These are phyloP conservation scores for Anthopleura sola DNA, from an alignment of 64 coral and sea anemone genomes.

Conservation along the genomic window DNA sequence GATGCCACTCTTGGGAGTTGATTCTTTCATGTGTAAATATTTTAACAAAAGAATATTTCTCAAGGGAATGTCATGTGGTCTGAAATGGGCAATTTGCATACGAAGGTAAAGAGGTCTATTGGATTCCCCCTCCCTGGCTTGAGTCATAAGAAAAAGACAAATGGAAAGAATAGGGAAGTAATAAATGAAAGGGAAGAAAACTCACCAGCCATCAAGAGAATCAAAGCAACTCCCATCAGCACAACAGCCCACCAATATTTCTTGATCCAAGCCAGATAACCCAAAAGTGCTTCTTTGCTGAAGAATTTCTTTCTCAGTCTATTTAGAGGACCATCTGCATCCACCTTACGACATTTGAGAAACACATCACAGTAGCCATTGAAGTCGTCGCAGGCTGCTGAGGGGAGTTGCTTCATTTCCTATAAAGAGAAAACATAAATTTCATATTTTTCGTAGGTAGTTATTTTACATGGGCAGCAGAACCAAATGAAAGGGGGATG, in stretches of 20 bases:
- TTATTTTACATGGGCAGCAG: too few relatives aligned
- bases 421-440: neutral
- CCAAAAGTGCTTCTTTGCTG: conserved; percentile 78
- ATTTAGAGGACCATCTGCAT: conserved; percentile 89
- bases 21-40: too few relatives aligned
- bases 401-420: conserved; percentile 46
- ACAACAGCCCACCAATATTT: conserved; percentile 91
- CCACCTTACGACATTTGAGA: conserved; percentile 89
- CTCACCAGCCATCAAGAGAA: conserved; percentile 92
- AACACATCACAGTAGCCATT: conserved; percentile 98
- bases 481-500: too few relatives aligned
- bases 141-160: too few relatives aligned
- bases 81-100: too few relatives aligned
- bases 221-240: conserved; percentile 84
- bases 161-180: neutral
- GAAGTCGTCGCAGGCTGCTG: conserved; percentile 88
- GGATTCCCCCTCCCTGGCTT: too few relatives aligned
- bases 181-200: neutral
- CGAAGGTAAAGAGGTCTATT: too few relatives aligned
- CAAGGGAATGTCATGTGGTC: too few relatives aligned
- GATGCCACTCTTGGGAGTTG: too few relatives aligned
- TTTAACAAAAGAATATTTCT: too few relatives aligned
- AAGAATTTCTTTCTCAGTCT: conserved; percentile 88
- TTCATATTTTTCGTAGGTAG: too few relatives aligned
- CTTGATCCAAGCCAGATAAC: conserved; percentile 83